Evolutionary conservation across 2,113 vertebrate species (phyloP).

Genomic region (Pantherophis guttatus): DNA sequence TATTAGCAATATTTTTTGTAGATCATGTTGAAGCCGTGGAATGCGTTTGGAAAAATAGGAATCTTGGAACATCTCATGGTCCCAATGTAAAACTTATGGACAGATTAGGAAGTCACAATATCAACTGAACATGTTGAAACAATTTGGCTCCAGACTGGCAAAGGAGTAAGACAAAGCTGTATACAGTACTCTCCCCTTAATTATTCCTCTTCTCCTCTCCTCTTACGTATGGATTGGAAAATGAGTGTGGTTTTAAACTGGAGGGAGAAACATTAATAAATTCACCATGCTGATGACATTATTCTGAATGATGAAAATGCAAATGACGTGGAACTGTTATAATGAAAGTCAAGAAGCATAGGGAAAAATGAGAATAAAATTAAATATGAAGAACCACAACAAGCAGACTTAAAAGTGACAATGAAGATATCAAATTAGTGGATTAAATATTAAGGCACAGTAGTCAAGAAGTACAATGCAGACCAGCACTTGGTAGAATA

Average conservation of each 20-base stretch:
- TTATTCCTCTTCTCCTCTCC: background rate
- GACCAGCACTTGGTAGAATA: too few species aligned
- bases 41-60: background rate
- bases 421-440: too few species aligned
- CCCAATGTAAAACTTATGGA: background rate
- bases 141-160: background rate
- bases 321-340: background rate
- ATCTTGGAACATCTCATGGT: background rate
- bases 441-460: too few species aligned
- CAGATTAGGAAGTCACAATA: background rate
- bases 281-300: background rate
- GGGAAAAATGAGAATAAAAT: background rate
- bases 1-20: background rate
- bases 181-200: background rate
- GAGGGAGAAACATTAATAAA: background rate
- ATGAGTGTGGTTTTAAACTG: background rate
- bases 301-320: background rate
- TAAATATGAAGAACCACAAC: background rate
- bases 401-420: too few species aligned
- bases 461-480: too few species aligned
- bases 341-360: background rate
- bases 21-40: background rate
- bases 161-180: background rate
- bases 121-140: background rate
- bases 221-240: background rate